A percentile compares a stretch with the other conserved stretches of the same genome.
phyloP scores from a whole-genome alignment of 2,888 invertebrate genomes.

The Polyommatus iphigenia region DNA sequence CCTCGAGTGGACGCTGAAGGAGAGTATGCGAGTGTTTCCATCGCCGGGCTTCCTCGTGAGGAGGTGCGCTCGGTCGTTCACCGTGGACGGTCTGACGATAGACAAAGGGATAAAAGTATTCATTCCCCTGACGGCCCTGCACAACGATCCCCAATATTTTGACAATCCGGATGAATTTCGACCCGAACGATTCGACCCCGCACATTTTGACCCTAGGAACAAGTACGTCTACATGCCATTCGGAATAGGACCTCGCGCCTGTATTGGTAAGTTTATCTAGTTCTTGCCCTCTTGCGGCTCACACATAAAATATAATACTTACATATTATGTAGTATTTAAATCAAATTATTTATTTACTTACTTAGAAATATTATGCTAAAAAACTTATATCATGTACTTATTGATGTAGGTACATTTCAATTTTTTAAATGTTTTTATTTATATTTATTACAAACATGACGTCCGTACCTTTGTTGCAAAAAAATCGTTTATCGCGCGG shows the following conservation, averaged over 20 bases:
- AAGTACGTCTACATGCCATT: slow-evolving; percentile 61
- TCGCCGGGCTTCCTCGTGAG: slow-evolving; percentile 58
- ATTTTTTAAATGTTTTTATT: no score
- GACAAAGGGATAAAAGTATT: slow-evolving; percentile 54
- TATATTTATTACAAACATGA: background rate
- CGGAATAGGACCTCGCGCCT: slow-evolving; percentile 61
- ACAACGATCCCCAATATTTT: slow-evolving; percentile 59
- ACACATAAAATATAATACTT: background rate
- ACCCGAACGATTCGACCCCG: slow-evolving; percentile 57
- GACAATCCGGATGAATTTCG: slow-evolving; percentile 53
- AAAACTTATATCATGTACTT: no score
- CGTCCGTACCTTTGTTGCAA: slow-evolving; percentile 43
- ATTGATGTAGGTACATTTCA: no score
- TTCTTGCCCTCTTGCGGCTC: background rate
- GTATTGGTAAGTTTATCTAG: slow-evolving; percentile 53
- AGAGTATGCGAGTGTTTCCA: slow-evolving; percentile 62
- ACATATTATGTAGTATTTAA: background rate
- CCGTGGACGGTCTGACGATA: slow-evolving; percentile 54
- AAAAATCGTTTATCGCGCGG: no score
- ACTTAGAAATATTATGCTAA: background rate
- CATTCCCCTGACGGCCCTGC: slow-evolving; percentile 51
- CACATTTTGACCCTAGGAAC: slow-evolving; percentile 45
- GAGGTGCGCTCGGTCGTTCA: slow-evolving; percentile 50
- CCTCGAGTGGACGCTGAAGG: slow-evolving; percentile 57
- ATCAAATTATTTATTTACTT: background rate